These are phyloP conservation scores for Globodera ellingtonae DNA, from an alignment of 1,140 invertebrate genomes.

Conservation along the genomic window DNA sequence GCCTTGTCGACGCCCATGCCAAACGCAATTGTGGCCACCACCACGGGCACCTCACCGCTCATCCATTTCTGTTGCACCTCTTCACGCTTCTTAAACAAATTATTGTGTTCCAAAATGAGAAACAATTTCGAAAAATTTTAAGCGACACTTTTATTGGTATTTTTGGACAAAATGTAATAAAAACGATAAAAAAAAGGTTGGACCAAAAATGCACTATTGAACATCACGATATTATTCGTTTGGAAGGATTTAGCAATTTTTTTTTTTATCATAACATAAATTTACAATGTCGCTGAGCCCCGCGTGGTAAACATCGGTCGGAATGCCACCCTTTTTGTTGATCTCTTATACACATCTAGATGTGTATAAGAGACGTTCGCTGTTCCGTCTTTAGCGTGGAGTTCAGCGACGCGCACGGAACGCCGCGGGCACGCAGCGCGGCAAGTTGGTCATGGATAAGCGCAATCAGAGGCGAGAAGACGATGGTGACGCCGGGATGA, in stretches of 20 bases:
- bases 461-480: constrained; percentile 75
- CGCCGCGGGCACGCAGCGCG: constrained; percentile 71
- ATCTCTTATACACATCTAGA: too few relatives aligned
- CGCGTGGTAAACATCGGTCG: constrained; percentile 82
- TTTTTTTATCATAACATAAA: neutral
- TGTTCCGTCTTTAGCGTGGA: constrained; percentile 80
- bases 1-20: constrained; percentile 78
- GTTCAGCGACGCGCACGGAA: constrained; percentile 82
- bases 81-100: constrained; percentile 41
- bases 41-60: constrained; percentile 71
- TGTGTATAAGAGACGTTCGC: too few relatives aligned
- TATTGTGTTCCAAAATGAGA: too few relatives aligned
- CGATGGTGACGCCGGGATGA: constrained; percentile 71
- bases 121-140: too few relatives aligned
- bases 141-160: too few relatives aligned
- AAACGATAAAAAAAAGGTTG: too few relatives aligned
- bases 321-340: constrained; percentile 8
- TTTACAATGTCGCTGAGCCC: constrained; percentile 74
- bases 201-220: too few relatives aligned
- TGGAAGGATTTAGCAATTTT: too few relatives aligned
- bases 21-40: constrained; percentile 72
- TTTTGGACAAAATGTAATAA: too few relatives aligned
- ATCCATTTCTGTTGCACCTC: constrained; percentile 48
- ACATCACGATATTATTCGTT: too few relatives aligned
- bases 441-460: constrained; percentile 73